Base-by-base conservation (phyloP, 2,113 vertebrate genomes). In the Anarhynchus alexandrinus region DNA sequence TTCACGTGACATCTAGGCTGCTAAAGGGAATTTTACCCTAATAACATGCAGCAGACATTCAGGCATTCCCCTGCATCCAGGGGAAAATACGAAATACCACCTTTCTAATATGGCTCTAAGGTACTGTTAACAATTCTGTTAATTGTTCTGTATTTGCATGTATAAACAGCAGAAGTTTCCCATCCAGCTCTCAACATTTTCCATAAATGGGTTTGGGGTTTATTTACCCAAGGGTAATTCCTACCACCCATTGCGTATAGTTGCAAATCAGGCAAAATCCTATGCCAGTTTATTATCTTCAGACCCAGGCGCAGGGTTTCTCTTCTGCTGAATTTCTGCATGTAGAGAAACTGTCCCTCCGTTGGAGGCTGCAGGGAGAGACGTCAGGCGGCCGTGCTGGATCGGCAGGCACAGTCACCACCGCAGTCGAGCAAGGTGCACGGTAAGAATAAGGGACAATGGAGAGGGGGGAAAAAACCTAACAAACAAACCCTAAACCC, bases 1-100 rank as follows among this genome's bases (percentile, higher is more conserved):
- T 74, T 49, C 43, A 42, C 0, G 0, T 36, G 66, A 25, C 11
- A n/a, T 30, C 26, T 23, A 11, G 38, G 38, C 42, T 72, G 12
- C 62, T 34, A 3, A 45, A 64, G 49, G 58, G 54, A 23, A 43
- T 57, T 32, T 47, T 43, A 49, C 15, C 30, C 32, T 51, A 13
- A 7, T 29, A 21, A 13, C 7, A 3, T 9, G 5, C 3, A 89
- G 49, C 34, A 43, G 59, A 19, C 23, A 26, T 54, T 40, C 17
- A 25, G 21, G 3, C 29, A 19, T 81, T 45, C 17, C 19, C 1
- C n/a, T 78, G 27, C 27, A 43, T 59, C 20, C 15, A 32, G 17
- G 38, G 10, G 20, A 34, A 49, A 55, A 82, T 12, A 38, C 52
- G n/a, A 52, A 61, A 32, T 45, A 15, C 25, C 21, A 15, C 40